phyloP scores from a whole-genome alignment of 2,113 vertebrate genomes.

The Platycercus adscitus region DNA sequence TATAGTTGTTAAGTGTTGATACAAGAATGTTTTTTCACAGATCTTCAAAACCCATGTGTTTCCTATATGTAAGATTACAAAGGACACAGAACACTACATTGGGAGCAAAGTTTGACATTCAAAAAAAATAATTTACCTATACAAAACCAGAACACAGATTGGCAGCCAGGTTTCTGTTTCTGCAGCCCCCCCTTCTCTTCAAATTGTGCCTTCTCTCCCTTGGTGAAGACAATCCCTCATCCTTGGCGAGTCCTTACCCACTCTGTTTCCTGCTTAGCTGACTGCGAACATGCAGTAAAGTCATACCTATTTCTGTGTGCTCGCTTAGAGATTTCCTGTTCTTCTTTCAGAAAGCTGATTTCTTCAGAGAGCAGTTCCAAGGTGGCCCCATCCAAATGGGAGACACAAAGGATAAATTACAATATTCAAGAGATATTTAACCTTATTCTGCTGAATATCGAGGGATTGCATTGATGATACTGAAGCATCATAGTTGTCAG shows the following conservation, averaged over 20 bases:
- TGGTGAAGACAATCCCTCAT: not conserved
- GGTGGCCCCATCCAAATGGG: not conserved
- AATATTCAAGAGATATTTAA: not conserved
- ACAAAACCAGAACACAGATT: not conserved
- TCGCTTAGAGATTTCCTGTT: not conserved
- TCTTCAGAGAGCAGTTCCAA: not conserved
- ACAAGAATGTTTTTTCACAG: not conserved
- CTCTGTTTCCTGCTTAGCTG: not conserved
- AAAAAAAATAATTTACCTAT: not conserved
- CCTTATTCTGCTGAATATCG: not conserved
- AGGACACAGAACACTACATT: not conserved
- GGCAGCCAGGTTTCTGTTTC: not conserved
- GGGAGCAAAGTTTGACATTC: not conserved
- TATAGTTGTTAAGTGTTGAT: not conserved
- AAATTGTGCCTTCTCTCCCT: not conserved
- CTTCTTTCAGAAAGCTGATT: not conserved
- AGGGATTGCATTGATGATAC: not conserved
- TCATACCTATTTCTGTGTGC: not conserved
- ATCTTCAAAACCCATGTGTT: not conserved
- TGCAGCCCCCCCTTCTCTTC: not conserved
- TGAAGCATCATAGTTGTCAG: not conserved
- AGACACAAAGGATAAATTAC: fast-evolving
- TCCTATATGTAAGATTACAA: not conserved
- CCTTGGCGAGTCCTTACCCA: not conserved
- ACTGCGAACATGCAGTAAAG: not conserved